Base-by-base conservation (phyloP, 1,140 invertebrate species). In the Aphis gossypii region DNA sequence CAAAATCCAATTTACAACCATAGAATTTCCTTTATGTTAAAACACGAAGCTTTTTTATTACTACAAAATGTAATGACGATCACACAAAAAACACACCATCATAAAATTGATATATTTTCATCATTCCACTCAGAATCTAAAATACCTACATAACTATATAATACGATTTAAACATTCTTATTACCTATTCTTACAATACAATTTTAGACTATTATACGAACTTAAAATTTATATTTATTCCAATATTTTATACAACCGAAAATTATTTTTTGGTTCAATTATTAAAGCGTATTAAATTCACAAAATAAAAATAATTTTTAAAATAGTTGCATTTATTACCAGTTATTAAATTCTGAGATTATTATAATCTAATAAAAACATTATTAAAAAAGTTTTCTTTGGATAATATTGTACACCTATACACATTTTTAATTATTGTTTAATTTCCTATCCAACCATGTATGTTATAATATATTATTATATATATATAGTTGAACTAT, bases 291-390 rank as follows among this genome's bases (percentile, higher is more conserved):
- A 76, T 76, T 0, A n/a, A 76, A 76, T 76, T n/a, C 30, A 18
- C 5, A n/a, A n/a, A n/a, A 0, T 76, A 20, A 76, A 76, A n/a
- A 76, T 9, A n/a, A n/a, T 76, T 76, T n/a, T 18, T n/a, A n/a
- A 76, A 5, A 76, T 68, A n/a, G 30, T 4, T 30, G 25, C 30
- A 76, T 30, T 18, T 76, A 18, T 18, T n/a, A 21, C 18, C 4
- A n/a, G 30, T 76, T 76, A 6, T 76, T 76, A n/a, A 76, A 14
- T 76, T 76, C 30, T 18, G 11, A n/a, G 60, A n/a, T 76, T 76
- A 76, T 76, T 20, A n/a, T n/a, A n/a, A n/a, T 76, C 30, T 76
- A 76, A 76, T 76, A 76, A 76, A 76, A 76, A n/a, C 60, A n/a
- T n/a, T 76, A n/a, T 76, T 76, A 5, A 76, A 76, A 76, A 76